Conservation (phyloP, 2,113 vertebrate species). For the Podiceps cristatus region DNA sequence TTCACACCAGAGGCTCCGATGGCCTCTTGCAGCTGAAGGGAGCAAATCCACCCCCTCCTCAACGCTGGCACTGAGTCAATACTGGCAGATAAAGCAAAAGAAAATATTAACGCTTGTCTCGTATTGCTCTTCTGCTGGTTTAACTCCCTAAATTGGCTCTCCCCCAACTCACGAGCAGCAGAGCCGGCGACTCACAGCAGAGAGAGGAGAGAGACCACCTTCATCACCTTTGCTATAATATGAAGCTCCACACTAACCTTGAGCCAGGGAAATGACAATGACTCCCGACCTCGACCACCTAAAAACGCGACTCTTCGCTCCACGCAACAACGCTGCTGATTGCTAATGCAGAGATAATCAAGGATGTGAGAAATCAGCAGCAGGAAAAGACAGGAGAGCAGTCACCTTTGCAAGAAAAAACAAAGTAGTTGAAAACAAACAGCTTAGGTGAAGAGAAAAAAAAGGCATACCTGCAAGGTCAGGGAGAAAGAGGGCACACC, state of each 20-base stretch:
- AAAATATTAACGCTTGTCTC: not conserved
- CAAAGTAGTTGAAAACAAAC: not conserved
- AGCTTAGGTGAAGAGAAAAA: not conserved
- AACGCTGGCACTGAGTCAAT: not conserved
- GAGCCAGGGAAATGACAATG: rapidly evolving
- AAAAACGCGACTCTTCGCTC: rapidly evolving
- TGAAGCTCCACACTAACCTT: not conserved
- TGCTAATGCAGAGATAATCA: not conserved
- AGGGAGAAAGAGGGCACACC: not conserved
- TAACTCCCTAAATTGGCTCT: not conserved
- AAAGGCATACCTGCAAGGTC: constrained; percentile 17
- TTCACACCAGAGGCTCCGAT: not conserved
- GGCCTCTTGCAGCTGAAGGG: not conserved
- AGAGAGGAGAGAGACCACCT: not conserved
- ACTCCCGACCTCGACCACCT: not conserved
- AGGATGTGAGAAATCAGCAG: not conserved
- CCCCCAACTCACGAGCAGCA: not conserved
- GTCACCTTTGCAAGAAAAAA: not conserved
- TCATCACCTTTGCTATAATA: rapidly evolving
- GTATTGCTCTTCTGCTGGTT: not conserved
- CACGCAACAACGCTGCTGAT: not conserved
- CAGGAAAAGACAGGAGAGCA: not conserved
- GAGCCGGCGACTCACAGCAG: not conserved
- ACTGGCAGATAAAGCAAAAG: not conserved
- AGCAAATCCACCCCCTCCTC: not conserved